Percentiles rank a stretch among this genome's conserved stretches.
Conservation (phyloP, 1,140 invertebrate genomes). For the Maconellicoccus hirsutus region DNA sequence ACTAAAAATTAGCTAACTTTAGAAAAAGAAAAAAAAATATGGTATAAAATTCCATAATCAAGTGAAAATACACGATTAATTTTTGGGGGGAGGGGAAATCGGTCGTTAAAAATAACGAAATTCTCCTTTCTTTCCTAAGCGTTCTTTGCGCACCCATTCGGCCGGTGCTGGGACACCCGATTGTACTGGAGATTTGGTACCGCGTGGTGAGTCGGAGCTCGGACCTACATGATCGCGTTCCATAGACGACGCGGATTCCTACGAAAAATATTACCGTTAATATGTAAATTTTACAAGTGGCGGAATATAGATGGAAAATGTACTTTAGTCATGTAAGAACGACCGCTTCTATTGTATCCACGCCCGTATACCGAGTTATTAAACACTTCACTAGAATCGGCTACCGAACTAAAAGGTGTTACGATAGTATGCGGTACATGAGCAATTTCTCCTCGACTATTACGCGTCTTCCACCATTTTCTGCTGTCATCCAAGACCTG, state of each 20-base stretch:
- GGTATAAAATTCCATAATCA: not conserved
- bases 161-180: conserved; percentile 45
- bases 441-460: conserved; percentile 71
- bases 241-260: not conserved
- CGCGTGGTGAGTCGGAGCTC: not conserved
- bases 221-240: not conserved
- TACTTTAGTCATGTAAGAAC: not conserved
- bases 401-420: conserved; percentile 44
- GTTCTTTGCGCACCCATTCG: conserved; percentile 73
- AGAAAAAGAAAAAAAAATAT: not conserved
- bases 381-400: conserved; percentile 46
- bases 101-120: conserved; percentile 78
- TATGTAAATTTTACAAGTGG: not conserved
- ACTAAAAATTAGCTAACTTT: not conserved
- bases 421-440: conserved; percentile 98
- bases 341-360: conserved; percentile 33
- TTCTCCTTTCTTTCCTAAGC: conserved; percentile 88
- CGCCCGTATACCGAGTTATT: conserved; percentile 57
- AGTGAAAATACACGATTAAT: not conserved
- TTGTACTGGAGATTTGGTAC: conserved; percentile 28
- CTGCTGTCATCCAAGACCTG: conserved; percentile 84
- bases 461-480: conserved; percentile 98
- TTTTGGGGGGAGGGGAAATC: not conserved
- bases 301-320: no score
- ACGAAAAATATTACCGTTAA: not conserved